Percentiles rank a stretch among this genome's conserved stretches.
Conservation (phyloP, 2,888 invertebrate genomes). For the Deroplatys truncata region DNA sequence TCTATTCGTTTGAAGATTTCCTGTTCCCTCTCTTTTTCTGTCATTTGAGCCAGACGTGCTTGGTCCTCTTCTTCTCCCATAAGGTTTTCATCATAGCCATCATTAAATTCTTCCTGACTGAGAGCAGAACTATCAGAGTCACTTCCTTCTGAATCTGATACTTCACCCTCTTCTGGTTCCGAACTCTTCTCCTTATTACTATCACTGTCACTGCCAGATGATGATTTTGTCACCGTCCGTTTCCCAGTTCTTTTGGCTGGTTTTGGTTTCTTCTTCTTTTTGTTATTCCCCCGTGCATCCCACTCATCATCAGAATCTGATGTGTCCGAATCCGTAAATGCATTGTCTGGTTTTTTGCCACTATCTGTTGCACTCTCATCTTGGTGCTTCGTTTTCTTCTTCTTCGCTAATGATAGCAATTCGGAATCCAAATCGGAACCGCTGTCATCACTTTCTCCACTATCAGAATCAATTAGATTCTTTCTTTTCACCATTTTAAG, state of each 20-base stretch:
- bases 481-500: conserved; percentile 74
- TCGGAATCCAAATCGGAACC: conserved; percentile 81
- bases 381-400: conserved; percentile 60
- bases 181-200: conserved; percentile 53
- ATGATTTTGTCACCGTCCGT: conserved; percentile 37
- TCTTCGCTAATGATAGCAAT: conserved; percentile 75
- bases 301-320: conserved; percentile 53
- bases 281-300: conserved; percentile 45
- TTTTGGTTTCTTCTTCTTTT: conserved; percentile 46
- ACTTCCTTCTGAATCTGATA: conserved; percentile 65
- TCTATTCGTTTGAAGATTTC: conserved; percentile 96
- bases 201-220: conserved; percentile 44
- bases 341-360: conserved; percentile 33
- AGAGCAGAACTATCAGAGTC: conserved; percentile 60
- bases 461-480: conserved; percentile 77
- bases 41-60: conserved; percentile 82
- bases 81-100: conserved; percentile 94
- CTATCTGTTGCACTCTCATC: conserved; percentile 30
- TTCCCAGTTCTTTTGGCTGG: conserved; percentile 44
- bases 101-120: conserved; percentile 85
- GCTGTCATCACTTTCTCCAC: conserved; percentile 63
- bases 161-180: conserved; percentile 86
- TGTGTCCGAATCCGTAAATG: conserved; percentile 45
- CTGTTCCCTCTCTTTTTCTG: conserved; percentile 95
- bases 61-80: conserved; percentile 97